These are phyloP conservation scores for Sarcophaga rosellei DNA, from an alignment of 2,888 invertebrate species.

Conservation along the genomic window DNA sequence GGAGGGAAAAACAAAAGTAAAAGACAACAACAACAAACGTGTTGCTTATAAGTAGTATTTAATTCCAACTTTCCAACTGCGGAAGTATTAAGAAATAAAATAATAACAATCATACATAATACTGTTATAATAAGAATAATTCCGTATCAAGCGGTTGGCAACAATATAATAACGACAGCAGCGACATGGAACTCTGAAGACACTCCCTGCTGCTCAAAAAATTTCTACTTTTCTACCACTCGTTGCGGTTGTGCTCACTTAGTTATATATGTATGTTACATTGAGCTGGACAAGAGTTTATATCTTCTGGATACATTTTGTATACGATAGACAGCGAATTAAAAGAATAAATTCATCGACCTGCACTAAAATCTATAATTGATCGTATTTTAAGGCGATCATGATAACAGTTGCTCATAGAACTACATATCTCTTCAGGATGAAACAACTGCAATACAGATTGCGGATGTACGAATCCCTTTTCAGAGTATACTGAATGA, in stretches of 20 bases:
- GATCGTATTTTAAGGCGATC: too few species aligned
- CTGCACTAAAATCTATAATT: too few species aligned
- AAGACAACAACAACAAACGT: slow-evolving; percentile 9
- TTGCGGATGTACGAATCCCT: too few species aligned
- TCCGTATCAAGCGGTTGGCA: slow-evolving; percentile 45
- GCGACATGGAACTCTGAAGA: slow-evolving; percentile 28
- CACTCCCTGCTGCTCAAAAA: slow-evolving; percentile 58
- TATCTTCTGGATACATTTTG: neutral
- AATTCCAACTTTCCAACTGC: slow-evolving; percentile 48
- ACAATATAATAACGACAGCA: slow-evolving; percentile 6
- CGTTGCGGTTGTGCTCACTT: neutral
- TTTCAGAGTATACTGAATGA: too few species aligned
- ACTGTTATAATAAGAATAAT: slow-evolving; percentile 38
- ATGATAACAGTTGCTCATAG: too few species aligned
- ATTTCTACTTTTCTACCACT: slow-evolving; percentile 19
- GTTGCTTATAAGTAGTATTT: slow-evolving; percentile 28
- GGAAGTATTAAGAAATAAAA: slow-evolving; percentile 53
- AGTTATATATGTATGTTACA: neutral
- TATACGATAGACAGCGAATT: neutral
- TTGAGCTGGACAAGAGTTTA: neutral
- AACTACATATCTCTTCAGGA: too few species aligned
- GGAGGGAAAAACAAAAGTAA: neutral
- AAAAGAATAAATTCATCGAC: neutral
- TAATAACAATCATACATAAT: slow-evolving; percentile 7
- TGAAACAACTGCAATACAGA: too few species aligned